phyloP scores from a whole-genome alignment of 2,888 invertebrate species.

The Globia sparganii region DNA sequence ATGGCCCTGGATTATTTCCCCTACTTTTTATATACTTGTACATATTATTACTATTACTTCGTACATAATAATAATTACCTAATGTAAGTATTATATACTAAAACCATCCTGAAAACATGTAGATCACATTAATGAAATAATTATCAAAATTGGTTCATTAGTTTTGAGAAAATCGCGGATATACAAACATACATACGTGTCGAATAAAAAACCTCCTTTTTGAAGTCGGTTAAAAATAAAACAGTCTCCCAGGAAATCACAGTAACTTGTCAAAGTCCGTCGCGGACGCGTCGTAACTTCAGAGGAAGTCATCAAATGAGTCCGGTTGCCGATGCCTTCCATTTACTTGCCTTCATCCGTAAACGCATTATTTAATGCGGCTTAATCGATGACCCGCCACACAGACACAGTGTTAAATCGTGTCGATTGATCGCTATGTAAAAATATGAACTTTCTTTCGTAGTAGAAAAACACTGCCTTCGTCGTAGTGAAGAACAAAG shows the following conservation, averaged over 20 bases:
- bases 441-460: constrained; percentile 52
- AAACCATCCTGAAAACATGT: too few species aligned
- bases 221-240: too few species aligned
- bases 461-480: constrained; percentile 33
- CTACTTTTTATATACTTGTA: too few species aligned
- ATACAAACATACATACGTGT: too few species aligned
- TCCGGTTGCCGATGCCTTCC: not conserved
- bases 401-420: constrained; percentile 28
- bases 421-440: constrained; percentile 5
- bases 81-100: too few species aligned
- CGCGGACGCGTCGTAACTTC: not conserved
- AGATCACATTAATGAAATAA: too few species aligned
- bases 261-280: not conserved
- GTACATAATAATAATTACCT: too few species aligned
- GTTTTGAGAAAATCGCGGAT: too few species aligned
- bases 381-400: not conserved
- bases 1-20: too few species aligned
- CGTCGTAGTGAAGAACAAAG: constrained; percentile 35
- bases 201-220: too few species aligned
- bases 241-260: not conserved
- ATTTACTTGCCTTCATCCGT: not conserved
- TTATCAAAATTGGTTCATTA: too few species aligned
- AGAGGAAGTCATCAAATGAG: not conserved
- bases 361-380: not conserved
- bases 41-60: too few species aligned